phyloP scores from a whole-genome alignment of 2,797 vertebrate species.

The Ctenopoma multispine region DNA sequence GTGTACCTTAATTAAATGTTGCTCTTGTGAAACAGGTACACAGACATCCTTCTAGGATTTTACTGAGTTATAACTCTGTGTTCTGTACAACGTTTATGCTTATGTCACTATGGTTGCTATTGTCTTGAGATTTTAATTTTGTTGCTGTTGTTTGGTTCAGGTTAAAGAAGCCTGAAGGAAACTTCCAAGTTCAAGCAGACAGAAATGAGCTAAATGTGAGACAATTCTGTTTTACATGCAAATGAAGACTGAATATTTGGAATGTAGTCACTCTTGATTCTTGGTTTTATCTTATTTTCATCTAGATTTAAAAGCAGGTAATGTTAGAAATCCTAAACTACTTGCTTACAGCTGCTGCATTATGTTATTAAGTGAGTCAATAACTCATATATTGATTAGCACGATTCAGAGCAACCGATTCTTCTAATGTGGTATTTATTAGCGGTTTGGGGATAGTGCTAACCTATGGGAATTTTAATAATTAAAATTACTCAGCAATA shows the following conservation, averaged over 20 bases:
- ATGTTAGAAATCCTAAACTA: too few relatives aligned
- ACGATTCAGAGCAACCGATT: background rate
- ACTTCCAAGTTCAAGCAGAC: too few relatives aligned
- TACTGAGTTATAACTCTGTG: background rate
- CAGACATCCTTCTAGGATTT: constrained; percentile 10
- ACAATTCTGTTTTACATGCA: too few relatives aligned
- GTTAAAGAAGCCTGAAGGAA: too few relatives aligned
- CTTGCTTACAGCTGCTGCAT: background rate
- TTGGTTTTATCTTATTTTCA: too few relatives aligned
- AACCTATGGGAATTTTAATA: constrained; percentile 7
- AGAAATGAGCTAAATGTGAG: too few relatives aligned
- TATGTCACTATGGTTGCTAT: too few relatives aligned
- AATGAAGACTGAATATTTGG: too few relatives aligned
- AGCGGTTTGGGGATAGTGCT: background rate
- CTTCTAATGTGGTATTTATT: background rate
- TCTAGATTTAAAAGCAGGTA: too few relatives aligned
- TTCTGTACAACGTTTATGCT: background rate
- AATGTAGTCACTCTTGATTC: too few relatives aligned
- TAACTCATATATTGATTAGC: background rate
- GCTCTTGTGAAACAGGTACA: constrained; percentile 20
- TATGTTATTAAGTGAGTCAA: background rate
- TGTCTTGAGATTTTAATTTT: too few relatives aligned
- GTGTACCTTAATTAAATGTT: constrained; percentile 38
- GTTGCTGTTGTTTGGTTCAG: too few relatives aligned
- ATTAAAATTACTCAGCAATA: constrained; percentile 15